Base-by-base conservation (phyloP, 2,113 vertebrate species). In the Brachionichthys hirsutus region DNA sequence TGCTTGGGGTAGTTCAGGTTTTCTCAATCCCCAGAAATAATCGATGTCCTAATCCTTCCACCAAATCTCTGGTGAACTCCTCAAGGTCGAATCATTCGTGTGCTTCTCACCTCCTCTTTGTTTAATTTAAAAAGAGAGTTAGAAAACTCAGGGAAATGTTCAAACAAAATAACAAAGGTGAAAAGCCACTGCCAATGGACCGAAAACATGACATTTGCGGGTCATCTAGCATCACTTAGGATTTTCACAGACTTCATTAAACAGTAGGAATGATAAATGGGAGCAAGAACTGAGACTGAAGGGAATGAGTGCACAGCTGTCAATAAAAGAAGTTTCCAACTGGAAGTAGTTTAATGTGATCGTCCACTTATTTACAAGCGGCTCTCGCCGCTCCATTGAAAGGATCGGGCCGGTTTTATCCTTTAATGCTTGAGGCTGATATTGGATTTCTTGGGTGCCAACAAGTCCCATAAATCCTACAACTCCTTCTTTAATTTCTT, bases 1-100 rank as follows among this genome's bases (percentile, higher is more conserved):
- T 22, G 24, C 19, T 75, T 0, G 0, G 49, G 75, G 3, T 9
- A 66, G 74, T 64, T 73, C 62, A 71, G 45, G 54, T 67, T 62
- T 62, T 51, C 42, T n/a, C 49, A 67, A 78, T 73, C 50, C 46
- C 75, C 12, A 43, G 22, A 11, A 22, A 13, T 38, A 10, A 57
- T 17, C 10, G 19, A 12, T 45, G 30, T 42, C 40, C 13, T 44
- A 12, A 47, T 55, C 7, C n/a, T 49, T 18, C 36, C 9, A 30
- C 1, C 12, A 36, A 12, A 42, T 19, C 30, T 15, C 16, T n/a
- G 13, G 2, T 12, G 1, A 50, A 17, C 34, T 41, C n/a, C 44
- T 42, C 2, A 20, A 22, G 24, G 16, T 35, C 2, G 11, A 10
- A 15, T 13, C 8, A 44, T 16, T 30, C 6, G 9, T 16, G 1